phyloP scores from a whole-genome alignment of 2,113 vertebrate species.

The Percopsis transmontana region DNA sequence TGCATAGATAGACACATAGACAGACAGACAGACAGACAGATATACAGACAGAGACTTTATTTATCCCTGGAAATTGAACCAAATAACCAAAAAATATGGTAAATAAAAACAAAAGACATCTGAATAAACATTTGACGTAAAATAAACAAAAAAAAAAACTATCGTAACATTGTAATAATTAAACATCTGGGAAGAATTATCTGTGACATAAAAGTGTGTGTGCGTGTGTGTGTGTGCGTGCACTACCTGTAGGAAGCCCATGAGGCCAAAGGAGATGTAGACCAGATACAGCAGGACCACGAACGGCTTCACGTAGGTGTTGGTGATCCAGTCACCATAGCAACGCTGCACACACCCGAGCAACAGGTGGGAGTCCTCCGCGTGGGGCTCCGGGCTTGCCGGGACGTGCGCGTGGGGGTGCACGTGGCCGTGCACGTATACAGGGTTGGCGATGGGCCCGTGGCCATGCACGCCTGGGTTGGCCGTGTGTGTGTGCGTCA shows the following conservation, averaged over 20 bases:
- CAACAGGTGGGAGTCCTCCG: constrained; percentile 93
- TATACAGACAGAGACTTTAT: neutral
- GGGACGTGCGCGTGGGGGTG: neutral
- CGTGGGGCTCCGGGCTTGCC: constrained; percentile 80
- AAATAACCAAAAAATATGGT: no score
- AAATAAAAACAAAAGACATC: no score
- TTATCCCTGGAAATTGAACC: no score
- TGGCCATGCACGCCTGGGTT: constrained; percentile 16
- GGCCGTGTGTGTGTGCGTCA: constrained; percentile 18
- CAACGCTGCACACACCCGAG: constrained; percentile 96
- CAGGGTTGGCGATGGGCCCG: neutral
- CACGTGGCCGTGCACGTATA: constrained; percentile 20
- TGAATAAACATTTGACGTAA: no score
- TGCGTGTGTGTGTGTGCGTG: neutral
- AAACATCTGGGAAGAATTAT: no score
- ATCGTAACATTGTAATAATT: no score
- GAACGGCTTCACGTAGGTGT: constrained; percentile 99
- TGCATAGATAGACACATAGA: constrained; percentile 74
- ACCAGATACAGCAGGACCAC: constrained; percentile 98
- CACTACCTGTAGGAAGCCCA: constrained; percentile 98
- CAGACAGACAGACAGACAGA: neutral
- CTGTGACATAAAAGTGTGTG: neutral
- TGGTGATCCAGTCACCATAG: constrained; percentile 99
- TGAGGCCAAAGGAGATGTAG: constrained; percentile 99
- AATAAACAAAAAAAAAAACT: no score